Evolutionary conservation across 37 sponge, comb jelly and placozoan genomes (phyloP), one percentile per base, ranked within the genome.

Genomic region (Crambe crambe): DNA sequence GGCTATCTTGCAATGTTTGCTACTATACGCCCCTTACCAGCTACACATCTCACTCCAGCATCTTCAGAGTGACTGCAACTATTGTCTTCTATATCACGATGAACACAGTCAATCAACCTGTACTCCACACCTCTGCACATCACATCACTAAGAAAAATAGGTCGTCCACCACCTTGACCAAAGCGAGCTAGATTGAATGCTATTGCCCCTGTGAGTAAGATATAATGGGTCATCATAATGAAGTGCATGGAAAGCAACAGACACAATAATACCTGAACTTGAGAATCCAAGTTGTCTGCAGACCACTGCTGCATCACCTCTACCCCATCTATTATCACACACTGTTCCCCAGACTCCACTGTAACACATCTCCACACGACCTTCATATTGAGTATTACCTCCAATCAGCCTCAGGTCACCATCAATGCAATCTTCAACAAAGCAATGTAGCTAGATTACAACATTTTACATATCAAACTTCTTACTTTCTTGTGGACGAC

Each of bases 41-140:
- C 32, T 17, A 3, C 9, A 62, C 78, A 72, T 2, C 56, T 67
- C 27, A 73, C 72, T 25, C 81, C 77, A 39, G 74, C 88, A 67
- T 87, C 76, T 32, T 87, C 74, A 34, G 82, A 62, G 60, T 81
- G 77, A 26, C 34, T 9, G 54, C 85, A 85, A 61, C 77, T 59
- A 36, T 40, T 39, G 62, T 18, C 35, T 35, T 63, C 64, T 22
- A 56, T 56, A 17, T 69, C 78, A 68, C 22, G 20, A 38, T 39
- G 25, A 15, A 72, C 56, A 54, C 85, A 85, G 71, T 85, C 72
- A 12, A 56, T 26, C 37, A 83, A 27, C 20, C 38, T 26, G 36
- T 22, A 61, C 42, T 83, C 84, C 4, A 9, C 1, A 27, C 84
- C 84, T 30, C n/a, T n/a, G 25, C 63, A 62, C 6, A 23, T 8